Evolutionary conservation across 2,888 invertebrate species (phyloP), one percentile per base, ranked within the genome.

Genomic region (Leptopilina drosophilae): DNA sequence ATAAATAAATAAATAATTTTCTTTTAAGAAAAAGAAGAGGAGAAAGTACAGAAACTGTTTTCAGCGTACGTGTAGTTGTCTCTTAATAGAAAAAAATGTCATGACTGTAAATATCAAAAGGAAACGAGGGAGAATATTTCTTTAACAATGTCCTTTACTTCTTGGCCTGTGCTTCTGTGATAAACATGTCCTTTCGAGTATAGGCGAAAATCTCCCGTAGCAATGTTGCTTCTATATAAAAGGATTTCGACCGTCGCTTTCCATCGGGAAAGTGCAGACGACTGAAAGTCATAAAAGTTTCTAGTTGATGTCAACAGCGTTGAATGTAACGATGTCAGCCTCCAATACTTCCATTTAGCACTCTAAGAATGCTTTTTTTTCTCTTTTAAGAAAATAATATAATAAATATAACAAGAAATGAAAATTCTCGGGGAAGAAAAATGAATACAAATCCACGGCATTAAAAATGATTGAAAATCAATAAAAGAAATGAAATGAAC

Each of bases 101-200:
- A 12, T 56, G 12, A 56, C 9, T 12, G 12, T n/a, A 56, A 56
- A 56, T n/a, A 56, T n/a, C 5, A n/a, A 56, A 56, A 11, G 5
- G n/a, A 56, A 56, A 56, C 26, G 33, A 65, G 12, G 12, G 11
- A 64, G 14, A 65, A 40, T 14, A 33, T 33, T 33, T 33, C 33
- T 33, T 33, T 33, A 33, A 33, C 33, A 33, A 33, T 65, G 12
- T 26, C 78, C 65, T 80, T 65, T 67, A 75, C 33, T 75, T 69
- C 73, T 64, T 76, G 26, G 64, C 56, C 3, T 69, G 46, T 65
- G 46, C 12, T 77, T 67, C 78, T 78, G 77, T 78, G 65, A 78
- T 78, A 56, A 56, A 64, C 49, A 62, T 62, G 59, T 64, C 67
- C 15, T 67, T 67, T 67, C 46, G 15, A 11, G 49, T 11, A 11